Evolutionary conservation across 2,113 vertebrate species (phyloP).

Genomic region (Atherinomorus stipes): DNA sequence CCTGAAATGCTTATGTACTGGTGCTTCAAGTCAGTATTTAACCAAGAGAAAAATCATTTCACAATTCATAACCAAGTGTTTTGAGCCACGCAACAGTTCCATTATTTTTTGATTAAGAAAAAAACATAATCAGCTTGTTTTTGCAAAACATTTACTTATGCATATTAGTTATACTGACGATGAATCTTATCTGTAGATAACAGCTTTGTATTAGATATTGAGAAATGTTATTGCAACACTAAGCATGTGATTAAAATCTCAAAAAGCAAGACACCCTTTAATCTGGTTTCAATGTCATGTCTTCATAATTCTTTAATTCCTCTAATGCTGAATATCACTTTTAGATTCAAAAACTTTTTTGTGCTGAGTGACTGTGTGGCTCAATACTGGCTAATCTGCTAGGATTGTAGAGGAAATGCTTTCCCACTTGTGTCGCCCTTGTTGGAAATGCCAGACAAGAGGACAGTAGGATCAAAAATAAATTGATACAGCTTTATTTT

Average conservation of each 20-base stretch:
- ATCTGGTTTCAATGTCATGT: no score
- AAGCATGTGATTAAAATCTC: no score
- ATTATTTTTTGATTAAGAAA: no score
- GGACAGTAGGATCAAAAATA: background rate
- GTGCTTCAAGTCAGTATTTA: background rate
- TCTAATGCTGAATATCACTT: background rate
- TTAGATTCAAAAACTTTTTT: background rate
- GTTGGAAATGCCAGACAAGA: slow-evolving; percentile 1
- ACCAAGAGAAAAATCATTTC: background rate
- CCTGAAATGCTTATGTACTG: background rate
- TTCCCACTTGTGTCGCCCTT: background rate
- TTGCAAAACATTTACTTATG: background rate
- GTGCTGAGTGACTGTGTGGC: slow-evolving; percentile 8
- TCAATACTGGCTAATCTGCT: slow-evolving; percentile 8
- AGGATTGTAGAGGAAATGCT: background rate
- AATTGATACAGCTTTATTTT: background rate
- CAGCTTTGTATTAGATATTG: background rate
- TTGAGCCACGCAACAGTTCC: no score
- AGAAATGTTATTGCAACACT: no score
- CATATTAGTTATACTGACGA: background rate
- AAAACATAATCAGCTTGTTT: no score
- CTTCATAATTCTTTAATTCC: slow-evolving; percentile 3
- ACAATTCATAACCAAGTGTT: background rate
- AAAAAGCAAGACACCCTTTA: no score
- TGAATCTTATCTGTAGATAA: background rate